These are phyloP conservation scores for Argopecten irradians DNA, from an alignment of 1,140 invertebrate species.

Conservation along the genomic window DNA sequence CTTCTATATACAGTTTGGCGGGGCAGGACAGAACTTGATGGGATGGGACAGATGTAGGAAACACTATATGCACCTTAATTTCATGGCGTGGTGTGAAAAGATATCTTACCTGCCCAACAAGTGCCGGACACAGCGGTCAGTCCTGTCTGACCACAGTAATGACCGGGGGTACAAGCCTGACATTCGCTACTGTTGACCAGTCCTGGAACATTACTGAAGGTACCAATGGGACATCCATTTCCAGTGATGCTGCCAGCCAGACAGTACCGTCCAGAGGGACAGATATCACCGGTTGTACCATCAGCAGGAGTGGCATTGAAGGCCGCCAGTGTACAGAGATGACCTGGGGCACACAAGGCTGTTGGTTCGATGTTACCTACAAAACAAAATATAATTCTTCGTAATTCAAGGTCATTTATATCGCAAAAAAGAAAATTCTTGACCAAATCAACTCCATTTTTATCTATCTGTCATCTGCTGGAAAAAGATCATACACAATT, in stretches of 20 bases:
- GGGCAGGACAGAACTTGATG: too few species aligned
- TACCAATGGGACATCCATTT: constrained; percentile 68
- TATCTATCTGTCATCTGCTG: too few species aligned
- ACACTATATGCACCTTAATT: too few species aligned
- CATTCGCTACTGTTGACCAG: constrained; percentile 62
- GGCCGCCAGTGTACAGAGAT: constrained; percentile 69
- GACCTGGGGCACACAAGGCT: constrained; percentile 65
- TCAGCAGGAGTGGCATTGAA: constrained; percentile 68
- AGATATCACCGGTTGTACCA: constrained; percentile 68
- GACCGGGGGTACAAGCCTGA: constrained; percentile 67
- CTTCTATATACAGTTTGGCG: too few species aligned
- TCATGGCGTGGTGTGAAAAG: too few species aligned
- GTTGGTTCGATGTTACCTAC: constrained; percentile 69
- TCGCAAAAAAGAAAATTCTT: not conserved
- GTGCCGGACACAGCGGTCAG: constrained; percentile 64
- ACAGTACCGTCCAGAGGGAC: constrained; percentile 71
- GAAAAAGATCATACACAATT: too few species aligned
- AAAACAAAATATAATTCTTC: constrained; percentile 28
- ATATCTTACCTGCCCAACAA: constrained; percentile 68
- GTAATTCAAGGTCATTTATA: not conserved
- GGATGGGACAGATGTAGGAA: too few species aligned
- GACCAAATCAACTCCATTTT: too few species aligned
- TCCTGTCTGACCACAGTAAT: constrained; percentile 68
- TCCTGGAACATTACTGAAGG: constrained; percentile 70
- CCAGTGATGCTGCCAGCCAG: constrained; percentile 65